Evolutionary conservation across 2,113 vertebrate species (phyloP).

Genomic region (Etia nguti): DNA sequence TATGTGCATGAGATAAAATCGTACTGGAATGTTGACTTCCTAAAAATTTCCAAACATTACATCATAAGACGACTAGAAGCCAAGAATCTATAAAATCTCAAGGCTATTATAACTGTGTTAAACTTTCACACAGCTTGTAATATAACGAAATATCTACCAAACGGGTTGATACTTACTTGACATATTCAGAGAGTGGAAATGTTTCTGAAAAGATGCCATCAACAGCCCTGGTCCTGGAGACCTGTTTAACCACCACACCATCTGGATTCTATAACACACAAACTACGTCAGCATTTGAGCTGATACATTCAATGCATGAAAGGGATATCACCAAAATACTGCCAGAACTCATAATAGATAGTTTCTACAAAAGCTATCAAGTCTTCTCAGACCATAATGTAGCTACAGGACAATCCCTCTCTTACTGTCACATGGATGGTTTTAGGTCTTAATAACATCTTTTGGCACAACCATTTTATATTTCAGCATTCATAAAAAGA

Average conservation of each 20-base stretch:
- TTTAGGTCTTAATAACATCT: not conserved
- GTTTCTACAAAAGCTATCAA: not conserved
- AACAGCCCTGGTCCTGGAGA: not conserved
- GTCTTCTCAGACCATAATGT: not conserved
- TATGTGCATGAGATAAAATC: not conserved
- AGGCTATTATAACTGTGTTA: not conserved
- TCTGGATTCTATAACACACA: conserved; percentile 62
- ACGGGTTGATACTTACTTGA: conserved; percentile 50
- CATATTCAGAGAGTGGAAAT: conserved; percentile 51
- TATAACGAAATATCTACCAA: not conserved
- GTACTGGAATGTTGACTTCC: not conserved
- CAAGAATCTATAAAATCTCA: fast-evolving
- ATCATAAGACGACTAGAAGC: not conserved
- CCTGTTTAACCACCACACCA: conserved; percentile 54
- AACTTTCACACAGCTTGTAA: not conserved
- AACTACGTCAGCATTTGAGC: not conserved
- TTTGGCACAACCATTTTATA: not conserved
- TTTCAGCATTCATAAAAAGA: not conserved
- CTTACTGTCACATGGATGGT: not conserved
- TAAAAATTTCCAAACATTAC: not conserved
- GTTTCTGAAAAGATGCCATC: conserved; percentile 33
- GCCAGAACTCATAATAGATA: not conserved
- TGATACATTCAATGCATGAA: not conserved
- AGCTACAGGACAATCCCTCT: not conserved
- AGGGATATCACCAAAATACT: not conserved